Base-by-base conservation (phyloP, 1,140 invertebrate species). In the Heliconius nattereri region DNA sequence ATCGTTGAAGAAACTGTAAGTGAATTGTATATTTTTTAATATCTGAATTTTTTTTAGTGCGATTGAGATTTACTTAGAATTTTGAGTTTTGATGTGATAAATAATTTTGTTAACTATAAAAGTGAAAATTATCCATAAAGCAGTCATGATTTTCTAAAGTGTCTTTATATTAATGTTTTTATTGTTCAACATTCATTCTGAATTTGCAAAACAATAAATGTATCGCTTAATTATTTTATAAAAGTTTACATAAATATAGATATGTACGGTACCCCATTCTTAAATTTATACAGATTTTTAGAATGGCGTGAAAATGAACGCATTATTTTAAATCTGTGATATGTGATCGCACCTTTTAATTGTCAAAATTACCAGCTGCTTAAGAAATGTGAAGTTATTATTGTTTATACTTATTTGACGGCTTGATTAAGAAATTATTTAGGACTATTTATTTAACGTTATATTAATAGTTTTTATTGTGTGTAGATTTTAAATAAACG, bases 1-100 rank as follows among this genome's bases (percentile, higher is more conserved):
- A 74, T 83, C 73, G 78, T 66, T 80, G 80, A 81, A 78, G 77
- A 80, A 82, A 76, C 72, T 80, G 84, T 85, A 85, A 85, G 84
- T 85, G 78, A 78, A 81, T 78, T 76, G 81, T 75, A 23, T 26
- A 26, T 57, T 78, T 78, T 81, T 71, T 29, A 2, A n/a, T 60
- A 26, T 66, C 60, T 66, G 60, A 66, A 29, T 29, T 66, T 16
- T 29, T 26, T 66, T 8, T 26, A 2, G 23, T 66, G 13, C 13
- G 9, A 3, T 66, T 26, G 13, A 29, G 13, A 29, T 26, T 29
- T 3, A 66, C 9, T 13, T 66, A 29, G 23, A 5, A 35, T 35
- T 35, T 6, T 29, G 6, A 66, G 11, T 11, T 16, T 66, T 66
- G 60, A 11, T 66, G 26, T 5, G 26, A 7, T 29, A 29, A 66